Base-by-base conservation (phyloP, 1,140 invertebrate species). In the Trigoniulus corallinus region DNA sequence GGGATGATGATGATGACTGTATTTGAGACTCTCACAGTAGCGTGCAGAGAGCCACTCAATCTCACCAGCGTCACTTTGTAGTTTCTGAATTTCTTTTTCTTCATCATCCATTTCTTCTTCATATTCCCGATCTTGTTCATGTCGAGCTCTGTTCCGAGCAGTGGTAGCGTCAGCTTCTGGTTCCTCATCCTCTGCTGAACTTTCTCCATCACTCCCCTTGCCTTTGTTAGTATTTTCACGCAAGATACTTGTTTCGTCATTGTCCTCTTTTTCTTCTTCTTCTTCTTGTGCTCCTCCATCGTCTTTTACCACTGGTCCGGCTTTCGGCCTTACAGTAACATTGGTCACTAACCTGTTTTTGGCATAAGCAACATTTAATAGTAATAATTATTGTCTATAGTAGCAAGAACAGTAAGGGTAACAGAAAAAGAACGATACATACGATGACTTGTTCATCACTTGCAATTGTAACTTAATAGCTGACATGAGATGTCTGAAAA, bases 91-190 rank as follows among this genome's bases (percentile, higher is more conserved):
- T 57, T 56, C 65, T 56, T 60, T 65, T 37, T 66, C 64, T 20
- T 62, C 60, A 2, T 65, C 58, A 3, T 59, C 49, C 3, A 57
- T 34, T 68, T 67, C 76, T 61, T 88, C 86, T 56, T 88, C 82
- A 59, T 84, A 82, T 39, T 85, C 85, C 40, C 77, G 75, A 48
- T 77, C 75, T 54, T 79, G 74, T 37, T 74, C 66, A 53, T 76
- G 75, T 54, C 76, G 71, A 40, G 64, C 67, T 54, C 67, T 72
- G 1, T 66, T 68, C 59, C 74, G 77, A 3, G 67, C 64, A 23
- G 70, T 79, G 0, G 75, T 73, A 57, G 75, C 75, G 25, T 72
- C 74, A 42, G 77, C 75, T 23, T 74, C 67, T 27, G 53, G 56
- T 24, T 63, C 61, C 18, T 71, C 68, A 29, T 78, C 79, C 27